phyloP scores from a whole-genome alignment of 2,797 vertebrate species.

The Chiloscyllium punctatum region DNA sequence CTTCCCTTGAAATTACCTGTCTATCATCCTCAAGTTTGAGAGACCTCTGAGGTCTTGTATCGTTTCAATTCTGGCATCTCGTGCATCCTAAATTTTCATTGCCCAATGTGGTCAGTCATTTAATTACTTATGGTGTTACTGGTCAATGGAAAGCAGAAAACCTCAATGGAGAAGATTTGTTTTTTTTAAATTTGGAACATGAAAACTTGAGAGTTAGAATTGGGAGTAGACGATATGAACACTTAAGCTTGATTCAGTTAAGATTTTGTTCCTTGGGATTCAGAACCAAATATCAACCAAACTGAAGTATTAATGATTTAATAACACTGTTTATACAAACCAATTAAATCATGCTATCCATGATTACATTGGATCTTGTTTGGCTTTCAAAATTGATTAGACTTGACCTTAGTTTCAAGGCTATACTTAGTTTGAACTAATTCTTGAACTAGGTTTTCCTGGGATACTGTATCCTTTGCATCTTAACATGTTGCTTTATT shows the following conservation, averaged over 20 bases:
- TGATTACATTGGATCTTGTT: too few species aligned
- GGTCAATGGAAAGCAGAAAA: not conserved
- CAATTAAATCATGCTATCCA: too few species aligned
- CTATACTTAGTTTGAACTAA: too few species aligned
- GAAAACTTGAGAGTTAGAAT: not conserved
- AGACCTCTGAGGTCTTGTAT: not conserved
- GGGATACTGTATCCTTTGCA: too few species aligned
- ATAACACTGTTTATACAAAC: too few species aligned
- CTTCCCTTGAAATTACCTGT: not conserved
- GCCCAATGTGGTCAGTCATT: not conserved
- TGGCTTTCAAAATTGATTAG: too few species aligned
- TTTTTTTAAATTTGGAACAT: not conserved
- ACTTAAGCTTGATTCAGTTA: too few species aligned
- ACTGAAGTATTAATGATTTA: not conserved
- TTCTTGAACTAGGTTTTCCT: too few species aligned
- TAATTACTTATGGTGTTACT: not conserved
- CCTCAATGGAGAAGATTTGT: not conserved
- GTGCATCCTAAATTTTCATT: not conserved
- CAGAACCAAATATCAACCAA: not conserved
- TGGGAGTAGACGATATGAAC: not conserved
- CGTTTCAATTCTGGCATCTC: not conserved
- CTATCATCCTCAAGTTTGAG: not conserved
- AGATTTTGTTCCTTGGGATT: not conserved
- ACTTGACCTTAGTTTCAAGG: too few species aligned
- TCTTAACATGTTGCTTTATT: not conserved